Evolutionary conservation across 1,140 invertebrate genomes (phyloP).

Genomic region (Araneus ventricosus): DNA sequence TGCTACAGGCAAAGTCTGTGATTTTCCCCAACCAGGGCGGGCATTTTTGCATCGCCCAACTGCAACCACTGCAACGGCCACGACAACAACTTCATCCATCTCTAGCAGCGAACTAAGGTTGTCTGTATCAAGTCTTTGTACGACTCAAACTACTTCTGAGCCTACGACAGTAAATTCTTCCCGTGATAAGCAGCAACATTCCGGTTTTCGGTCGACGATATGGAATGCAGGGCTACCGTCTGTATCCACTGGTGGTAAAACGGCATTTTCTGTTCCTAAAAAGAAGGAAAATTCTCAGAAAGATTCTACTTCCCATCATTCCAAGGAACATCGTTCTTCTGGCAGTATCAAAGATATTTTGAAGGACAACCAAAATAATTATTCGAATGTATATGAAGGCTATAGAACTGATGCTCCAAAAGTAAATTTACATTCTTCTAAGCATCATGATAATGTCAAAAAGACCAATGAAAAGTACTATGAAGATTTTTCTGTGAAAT

Average conservation of each 20-base stretch:
- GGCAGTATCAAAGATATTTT: constrained; percentile 71
- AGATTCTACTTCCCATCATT: constrained; percentile 28
- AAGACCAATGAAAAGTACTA: constrained; percentile 29
- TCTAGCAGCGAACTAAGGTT: constrained; percentile 39
- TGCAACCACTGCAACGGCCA: constrained; percentile 34
- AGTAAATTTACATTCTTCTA: constrained; percentile 22
- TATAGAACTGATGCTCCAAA: constrained; percentile 9
- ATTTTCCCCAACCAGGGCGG: constrained; percentile 46
- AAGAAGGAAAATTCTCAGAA: constrained; percentile 64
- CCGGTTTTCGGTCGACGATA: constrained; percentile 14
- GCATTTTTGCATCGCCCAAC: constrained; percentile 70
- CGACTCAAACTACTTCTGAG: constrained; percentile 33
- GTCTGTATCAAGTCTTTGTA: constrained; percentile 41
- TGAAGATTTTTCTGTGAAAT: constrained; percentile 46
- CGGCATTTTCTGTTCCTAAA: constrained; percentile 73
- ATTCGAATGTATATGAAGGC: constrained; percentile 31
- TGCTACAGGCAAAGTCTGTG: constrained; percentile 65
- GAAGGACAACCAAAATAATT: constrained; percentile 54
- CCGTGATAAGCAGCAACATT: constrained; percentile 26
- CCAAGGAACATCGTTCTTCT: constrained; percentile 57
- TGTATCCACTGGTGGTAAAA: constrained; percentile 47
- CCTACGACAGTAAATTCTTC: constrained; percentile 60
- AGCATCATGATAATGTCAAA: constrained; percentile 17
- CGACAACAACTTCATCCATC: neutral
- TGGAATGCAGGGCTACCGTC: constrained; percentile 72